phyloP scores from a whole-genome alignment of 2,797 vertebrate genomes.

The Fistularia commersonii region DNA sequence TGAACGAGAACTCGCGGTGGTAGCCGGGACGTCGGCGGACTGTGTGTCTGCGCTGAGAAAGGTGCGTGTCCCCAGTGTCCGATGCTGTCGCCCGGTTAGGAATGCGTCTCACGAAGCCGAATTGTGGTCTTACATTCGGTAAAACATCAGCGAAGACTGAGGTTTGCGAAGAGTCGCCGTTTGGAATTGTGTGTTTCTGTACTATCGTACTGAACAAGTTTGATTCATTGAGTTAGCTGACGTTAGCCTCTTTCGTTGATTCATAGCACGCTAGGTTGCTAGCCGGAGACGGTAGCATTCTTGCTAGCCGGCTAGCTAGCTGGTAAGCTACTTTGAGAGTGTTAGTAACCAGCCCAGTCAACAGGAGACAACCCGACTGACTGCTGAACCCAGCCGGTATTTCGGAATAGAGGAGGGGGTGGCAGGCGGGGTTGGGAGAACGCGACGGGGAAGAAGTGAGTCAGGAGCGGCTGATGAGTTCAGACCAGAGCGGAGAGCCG shows the following conservation, averaged over 20 bases:
- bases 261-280: constrained; percentile 59
- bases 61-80: constrained; percentile 83
- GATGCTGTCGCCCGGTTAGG: constrained; percentile 73
- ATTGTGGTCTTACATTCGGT: constrained; percentile 32
- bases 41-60: constrained; percentile 68
- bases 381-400: constrained; percentile 44
- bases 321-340: constrained; percentile 39
- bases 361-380: constrained; percentile 44
- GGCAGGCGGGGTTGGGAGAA: constrained; percentile 72
- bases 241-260: constrained; percentile 57
- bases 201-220: constrained; percentile 42
- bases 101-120: constrained; percentile 58
- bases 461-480: constrained; percentile 84
- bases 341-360: constrained; percentile 43
- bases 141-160: constrained; percentile 37
- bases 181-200: constrained; percentile 26
- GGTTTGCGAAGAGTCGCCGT: constrained; percentile 42
- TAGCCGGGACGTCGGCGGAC: constrained; percentile 75
- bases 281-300: constrained; percentile 16
- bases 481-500: constrained; percentile 82
- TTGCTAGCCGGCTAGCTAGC: constrained; percentile 56
- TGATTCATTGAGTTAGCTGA: constrained; percentile 70
- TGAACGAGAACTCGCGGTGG: constrained; percentile 73
- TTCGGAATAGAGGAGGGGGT: constrained; percentile 32
- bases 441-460: constrained; percentile 76